Evolutionary conservation across 2,888 invertebrate species (phyloP).

Genomic region (Artemia sinica): DNA sequence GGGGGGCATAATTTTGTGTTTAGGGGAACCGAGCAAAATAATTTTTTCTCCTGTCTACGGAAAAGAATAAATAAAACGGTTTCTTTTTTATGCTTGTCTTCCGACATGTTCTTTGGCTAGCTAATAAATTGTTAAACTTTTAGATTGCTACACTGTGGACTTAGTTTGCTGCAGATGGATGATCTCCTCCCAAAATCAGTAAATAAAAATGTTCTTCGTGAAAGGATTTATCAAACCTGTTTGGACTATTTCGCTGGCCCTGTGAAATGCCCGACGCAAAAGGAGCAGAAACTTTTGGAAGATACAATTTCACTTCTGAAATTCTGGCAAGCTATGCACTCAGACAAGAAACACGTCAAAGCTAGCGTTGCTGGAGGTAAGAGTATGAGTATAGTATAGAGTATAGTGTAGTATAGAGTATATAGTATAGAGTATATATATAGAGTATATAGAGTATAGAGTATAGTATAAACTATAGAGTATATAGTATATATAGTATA

Average conservation of each 20-base stretch:
- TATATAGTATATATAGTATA: no score
- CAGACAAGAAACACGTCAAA: constrained; percentile 76
- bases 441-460: no score
- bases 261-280: constrained; percentile 68
- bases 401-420: no score
- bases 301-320: constrained; percentile 72
- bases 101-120: no score
- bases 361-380: constrained; percentile 59
- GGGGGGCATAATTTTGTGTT: no score
- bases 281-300: constrained; percentile 47
- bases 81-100: no score
- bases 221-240: constrained; percentile 82
- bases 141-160: constrained; percentile 70
- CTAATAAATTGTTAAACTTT: constrained; percentile 25
- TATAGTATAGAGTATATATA: no score
- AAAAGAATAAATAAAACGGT: no score
- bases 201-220: constrained; percentile 77
- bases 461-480: no score
- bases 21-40: no score
- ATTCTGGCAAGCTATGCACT: constrained; percentile 92
- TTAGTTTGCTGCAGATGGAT: constrained; percentile 83
- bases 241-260: constrained; percentile 88
- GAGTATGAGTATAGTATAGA: no score
- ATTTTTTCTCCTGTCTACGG: no score
- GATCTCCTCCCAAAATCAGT: constrained; percentile 53